These are phyloP conservation scores for Platyscapa corneri DNA, from an alignment of 1,140 invertebrate genomes.

Conservation along the genomic window DNA sequence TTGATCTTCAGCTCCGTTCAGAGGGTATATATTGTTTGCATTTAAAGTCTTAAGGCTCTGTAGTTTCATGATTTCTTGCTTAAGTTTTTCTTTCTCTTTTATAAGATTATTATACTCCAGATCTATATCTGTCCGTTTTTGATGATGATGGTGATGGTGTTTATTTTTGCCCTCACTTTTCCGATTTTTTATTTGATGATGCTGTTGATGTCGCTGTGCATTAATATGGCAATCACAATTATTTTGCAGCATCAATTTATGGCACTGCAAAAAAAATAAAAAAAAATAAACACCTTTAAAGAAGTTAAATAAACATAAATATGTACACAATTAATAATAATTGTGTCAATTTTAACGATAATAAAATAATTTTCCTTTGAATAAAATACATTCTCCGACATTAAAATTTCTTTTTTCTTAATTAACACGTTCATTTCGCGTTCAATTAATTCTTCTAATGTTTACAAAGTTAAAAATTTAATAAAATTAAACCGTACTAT, in stretches of 20 bases:
- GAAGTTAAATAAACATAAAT: background rate
- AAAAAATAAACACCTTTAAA: background rate
- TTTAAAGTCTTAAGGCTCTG: constrained; percentile 62
- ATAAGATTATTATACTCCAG: constrained; percentile 71
- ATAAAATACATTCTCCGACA: too few species aligned
- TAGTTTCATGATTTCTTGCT: constrained; percentile 73
- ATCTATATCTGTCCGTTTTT: constrained; percentile 49
- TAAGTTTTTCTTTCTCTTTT: constrained; percentile 72
- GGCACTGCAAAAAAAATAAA: constrained; percentile 35
- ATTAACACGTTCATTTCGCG: too few species aligned
- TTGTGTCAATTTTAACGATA: too few species aligned
- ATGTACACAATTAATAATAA: too few species aligned
- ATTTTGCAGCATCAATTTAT: constrained; percentile 20
- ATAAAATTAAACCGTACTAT: too few species aligned
- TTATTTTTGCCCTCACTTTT: constrained; percentile 40
- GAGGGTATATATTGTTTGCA: constrained; percentile 55
- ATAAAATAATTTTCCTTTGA: too few species aligned
- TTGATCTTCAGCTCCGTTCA: constrained; percentile 65
- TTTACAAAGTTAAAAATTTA: too few species aligned
- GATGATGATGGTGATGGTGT: constrained; percentile 32
- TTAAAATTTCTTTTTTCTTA: too few species aligned
- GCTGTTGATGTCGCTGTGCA: background rate
- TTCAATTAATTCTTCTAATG: too few species aligned
- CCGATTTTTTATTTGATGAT: constrained; percentile 8
- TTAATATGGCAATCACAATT: constrained; percentile 28